phyloP scores from a whole-genome alignment of 2,113 vertebrate genomes.

The Caloenas nicobarica region DNA sequence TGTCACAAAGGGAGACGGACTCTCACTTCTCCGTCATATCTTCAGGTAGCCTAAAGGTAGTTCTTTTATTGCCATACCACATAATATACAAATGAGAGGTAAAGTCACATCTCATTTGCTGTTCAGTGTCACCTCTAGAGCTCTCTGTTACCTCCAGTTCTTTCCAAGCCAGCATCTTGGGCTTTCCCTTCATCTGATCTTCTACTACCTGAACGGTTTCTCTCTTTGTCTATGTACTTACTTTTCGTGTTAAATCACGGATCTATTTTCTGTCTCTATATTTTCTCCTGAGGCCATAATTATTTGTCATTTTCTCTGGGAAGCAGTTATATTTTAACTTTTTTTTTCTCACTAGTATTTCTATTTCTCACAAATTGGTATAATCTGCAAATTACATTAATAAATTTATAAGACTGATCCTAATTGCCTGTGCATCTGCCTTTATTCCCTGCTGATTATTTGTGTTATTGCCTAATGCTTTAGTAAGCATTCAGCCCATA shows the following conservation, averaged over 20 bases:
- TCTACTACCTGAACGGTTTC: background rate
- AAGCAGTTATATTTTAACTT: background rate
- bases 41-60: slow-evolving; percentile 4
- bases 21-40: background rate
- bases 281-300: background rate
- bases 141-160: background rate
- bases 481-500: background rate
- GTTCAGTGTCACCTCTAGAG: background rate
- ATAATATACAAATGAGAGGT: background rate
- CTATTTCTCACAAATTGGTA: background rate
- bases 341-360: background rate
- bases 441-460: background rate
- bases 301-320: background rate
- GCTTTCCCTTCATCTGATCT: background rate
- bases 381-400: slow-evolving; percentile 10
- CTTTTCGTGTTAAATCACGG: background rate
- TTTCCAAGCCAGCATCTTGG: background rate
- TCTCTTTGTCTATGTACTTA: background rate
- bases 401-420: background rate
- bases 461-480: background rate
- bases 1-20: background rate
- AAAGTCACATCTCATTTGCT: background rate
- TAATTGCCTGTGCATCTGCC: slow-evolving; percentile 4
- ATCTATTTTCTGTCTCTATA: background rate
- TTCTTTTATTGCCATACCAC: background rate